Evolutionary conservation across 2,888 invertebrate species (phyloP).

Genomic region (Nycteola revayana): DNA sequence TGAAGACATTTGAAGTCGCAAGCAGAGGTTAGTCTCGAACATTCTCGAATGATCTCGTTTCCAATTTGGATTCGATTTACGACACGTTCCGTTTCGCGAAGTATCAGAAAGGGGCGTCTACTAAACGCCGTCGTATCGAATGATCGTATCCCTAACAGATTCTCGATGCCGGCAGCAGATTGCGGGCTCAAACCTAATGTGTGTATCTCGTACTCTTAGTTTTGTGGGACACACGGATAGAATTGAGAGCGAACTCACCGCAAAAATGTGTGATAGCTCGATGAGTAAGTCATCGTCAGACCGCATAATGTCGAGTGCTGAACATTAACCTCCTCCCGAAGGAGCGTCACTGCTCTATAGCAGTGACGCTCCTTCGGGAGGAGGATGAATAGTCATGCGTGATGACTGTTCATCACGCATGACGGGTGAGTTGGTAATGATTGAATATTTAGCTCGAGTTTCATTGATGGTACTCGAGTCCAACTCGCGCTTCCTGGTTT

Average conservation of each 20-base stretch:
- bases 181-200: slow-evolving; percentile 52
- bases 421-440: too few relatives aligned
- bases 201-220: slow-evolving; percentile 38
- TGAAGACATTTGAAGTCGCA: neutral
- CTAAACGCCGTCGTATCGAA: slow-evolving; percentile 53
- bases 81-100: slow-evolving; percentile 49
- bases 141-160: slow-evolving; percentile 61
- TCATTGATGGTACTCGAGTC: too few relatives aligned
- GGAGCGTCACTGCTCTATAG: too few relatives aligned
- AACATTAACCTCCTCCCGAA: too few relatives aligned
- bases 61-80: slow-evolving; percentile 51
- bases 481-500: too few relatives aligned
- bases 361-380: too few relatives aligned
- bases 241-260: neutral
- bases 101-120: slow-evolving; percentile 64
- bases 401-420: too few relatives aligned
- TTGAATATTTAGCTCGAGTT: too few relatives aligned
- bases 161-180: slow-evolving; percentile 50
- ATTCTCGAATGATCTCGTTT: slow-evolving; percentile 38
- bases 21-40: slow-evolving; percentile 1
- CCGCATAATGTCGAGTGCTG: too few relatives aligned
- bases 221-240: slow-evolving; percentile 26
- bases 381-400: too few relatives aligned
- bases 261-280: too few relatives aligned
- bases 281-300: too few relatives aligned